Base-by-base conservation (phyloP, 2,888 invertebrate species). In the Escarpia spicata region DNA sequence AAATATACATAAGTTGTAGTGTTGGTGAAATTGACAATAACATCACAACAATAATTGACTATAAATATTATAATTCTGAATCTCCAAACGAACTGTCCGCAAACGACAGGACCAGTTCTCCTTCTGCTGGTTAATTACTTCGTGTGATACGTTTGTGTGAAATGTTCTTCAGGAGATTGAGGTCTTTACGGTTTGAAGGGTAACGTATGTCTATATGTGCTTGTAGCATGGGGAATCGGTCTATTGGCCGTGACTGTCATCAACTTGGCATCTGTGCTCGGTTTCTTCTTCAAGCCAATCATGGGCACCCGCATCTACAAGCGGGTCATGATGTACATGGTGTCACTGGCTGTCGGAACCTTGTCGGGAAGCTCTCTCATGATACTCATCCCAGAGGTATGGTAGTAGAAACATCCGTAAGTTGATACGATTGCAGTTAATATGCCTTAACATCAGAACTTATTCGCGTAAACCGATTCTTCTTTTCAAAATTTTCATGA, bases 291-390 rank as follows among this genome's bases (percentile, higher is more conserved):
- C 58, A 96, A 97, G 95, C 97, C 97, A 3, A 96, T 97, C 93
- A 97, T 97, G 96, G 97, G 97, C 90, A 97, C 97, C 94, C 95
- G 95, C n/a, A 96, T 97, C 92, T 97, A 97, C 96, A 97, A 97
- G 94, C 96, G 97, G 94, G 95, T 97, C 19, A 95, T 97, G 93
- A 97, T 97, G 45, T 96, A 97, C 92, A 97, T 97, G 95, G 97
- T 97, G 93, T 97, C 97, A 1, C 96, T 97, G 92, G 97, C 97
- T 45, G 97, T 97, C 6, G 97, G 97, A 2, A 97, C 97, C 75
- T 96, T 97, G 52, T 97, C 97, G 90, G 97, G 97, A 90, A 97
- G 97, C 93, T 97, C 97, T 1, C 95, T 97, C 58, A 97, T 97
- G 94, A 97, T 97, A 94, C 97, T 97, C 8, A 97, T 97, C 90